Evolutionary conservation across 2,888 invertebrate genomes (phyloP), one percentile per base, ranked within the genome.

Genomic region (Fissipunctia ypsillon): DNA sequence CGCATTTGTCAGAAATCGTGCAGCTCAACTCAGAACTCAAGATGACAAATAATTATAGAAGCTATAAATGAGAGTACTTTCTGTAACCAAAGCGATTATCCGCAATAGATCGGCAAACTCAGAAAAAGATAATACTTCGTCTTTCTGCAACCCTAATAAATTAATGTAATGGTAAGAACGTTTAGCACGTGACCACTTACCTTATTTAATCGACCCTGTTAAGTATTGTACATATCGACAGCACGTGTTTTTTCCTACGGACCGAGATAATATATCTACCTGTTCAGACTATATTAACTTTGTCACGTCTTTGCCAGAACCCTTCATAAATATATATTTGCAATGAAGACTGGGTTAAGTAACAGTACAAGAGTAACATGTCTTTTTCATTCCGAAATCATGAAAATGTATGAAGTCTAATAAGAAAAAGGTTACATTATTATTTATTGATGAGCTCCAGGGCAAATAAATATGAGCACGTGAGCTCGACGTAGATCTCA

Each of bases 91-190:
- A 50, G 28, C 43, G 48, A 61, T 43, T 16, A 48, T 45, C 28
- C n/a, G 77, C 43, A 35, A n/a, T 54, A 61, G 56, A 65, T 66
- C 65, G 48, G 38, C 31, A n/a, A 63, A n/a, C 50, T 48, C n/a
- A 69, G 45, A 54, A 69, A 59, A 59, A 81, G 59, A 81, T 65
- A 59, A 65, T 78, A 78, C 73, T 78, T 61, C 48, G 78, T 73
- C 60, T 71, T 73, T 59, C 57, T 59, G 45, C 43, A 45, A 73
- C 82, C 78, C 68, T 66, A 78, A 78, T 81, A 81, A 78, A 82
- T 82, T 69, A 69, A 74, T 66, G 66, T 71, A 82, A 81, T 56
- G 78, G 82, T 78, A 78, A 54, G 73, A 81, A 69, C 82, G 61
- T 81, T 73, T 41, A 77, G 59, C 77, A 73, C 81, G 77, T 77